Evolutionary conservation across 2,113 vertebrate genomes (phyloP), one percentile per base, ranked within the genome.

Genomic region (Prochilodus magdalenae): DNA sequence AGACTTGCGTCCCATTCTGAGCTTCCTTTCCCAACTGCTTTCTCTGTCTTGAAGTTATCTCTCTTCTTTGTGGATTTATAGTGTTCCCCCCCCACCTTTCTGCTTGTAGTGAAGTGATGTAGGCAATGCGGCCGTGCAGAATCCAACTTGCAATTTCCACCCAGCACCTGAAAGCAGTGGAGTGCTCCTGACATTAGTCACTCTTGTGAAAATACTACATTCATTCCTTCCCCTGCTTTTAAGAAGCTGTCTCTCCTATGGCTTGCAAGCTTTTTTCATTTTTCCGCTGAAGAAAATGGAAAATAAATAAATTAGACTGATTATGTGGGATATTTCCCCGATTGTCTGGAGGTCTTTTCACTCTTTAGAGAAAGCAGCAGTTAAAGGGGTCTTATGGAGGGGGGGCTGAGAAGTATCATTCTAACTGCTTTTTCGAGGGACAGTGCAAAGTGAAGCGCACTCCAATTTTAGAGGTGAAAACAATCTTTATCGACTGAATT

Each of bases 401-500:
- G 30, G 71, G n/a, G 80, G 74, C 22, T 53, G 53, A 76, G 47
- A 72, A 80, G 59, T 70, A 71, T 79, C 12, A 57, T 62, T 71
- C 44, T 22, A 24, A 44, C 33, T 5, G 22, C 16, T 7, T 51
- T 69, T 81, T 81, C 66, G 33, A 75, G 72, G 72, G 80, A 81
- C 63, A 59, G 22, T 44, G 62, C 18, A 75, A 81, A 81, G 72
- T 81, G 62, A n/a, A 44, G 13, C 66, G 13, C n/a, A 57, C 62
- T 74, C 65, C 67, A 75, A 40, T 62, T 24, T 72, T 65, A 70
- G 26, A 79, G 63, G 80, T 74, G 75, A 82, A 85, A 85, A 79
- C 75, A 75, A 75, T 71, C 77, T 72, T 83, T 71, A 83, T 53
- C 53, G 62, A 75, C 63, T 66, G 33, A 85, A 76, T 81, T 67